phyloP scores from a whole-genome alignment of 2,888 invertebrate species.

The Xylophagus ater region DNA sequence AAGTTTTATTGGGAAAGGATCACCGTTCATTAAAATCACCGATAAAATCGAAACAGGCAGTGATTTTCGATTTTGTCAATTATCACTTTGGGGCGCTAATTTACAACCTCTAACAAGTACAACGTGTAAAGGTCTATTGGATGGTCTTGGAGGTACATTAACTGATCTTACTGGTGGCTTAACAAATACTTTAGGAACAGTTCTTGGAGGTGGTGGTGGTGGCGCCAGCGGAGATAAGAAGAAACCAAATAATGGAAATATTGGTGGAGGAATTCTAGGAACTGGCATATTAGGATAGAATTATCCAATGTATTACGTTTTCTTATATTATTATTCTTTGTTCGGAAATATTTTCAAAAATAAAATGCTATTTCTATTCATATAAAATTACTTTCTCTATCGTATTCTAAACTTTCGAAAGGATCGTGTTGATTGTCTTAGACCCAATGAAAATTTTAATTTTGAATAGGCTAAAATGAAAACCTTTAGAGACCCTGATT shows the following conservation, averaged over 20 bases:
- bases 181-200: neutral
- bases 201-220: neutral
- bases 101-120: conserved; percentile 28
- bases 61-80: conserved; percentile 39
- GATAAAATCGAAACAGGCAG: conserved; percentile 39
- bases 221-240: neutral
- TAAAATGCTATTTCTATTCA: too few relatives aligned
- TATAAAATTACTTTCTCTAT: too few relatives aligned
- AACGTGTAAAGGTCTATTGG: conserved; percentile 27
- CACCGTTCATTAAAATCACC: conserved; percentile 46
- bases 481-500: too few relatives aligned
- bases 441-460: too few relatives aligned
- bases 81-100: conserved; percentile 32
- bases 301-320: too few relatives aligned
- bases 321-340: too few relatives aligned
- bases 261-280: conserved; percentile 1
- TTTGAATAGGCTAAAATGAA: too few relatives aligned
- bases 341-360: too few relatives aligned
- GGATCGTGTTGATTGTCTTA: too few relatives aligned
- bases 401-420: too few relatives aligned
- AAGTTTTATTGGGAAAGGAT: conserved; percentile 36
- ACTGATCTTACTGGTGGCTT: conserved; percentile 5
- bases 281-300: neutral
- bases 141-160: conserved; percentile 18
- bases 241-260: too few relatives aligned